phyloP scores from a whole-genome alignment of 1,140 invertebrate genomes.

The Littorina saxatilis region DNA sequence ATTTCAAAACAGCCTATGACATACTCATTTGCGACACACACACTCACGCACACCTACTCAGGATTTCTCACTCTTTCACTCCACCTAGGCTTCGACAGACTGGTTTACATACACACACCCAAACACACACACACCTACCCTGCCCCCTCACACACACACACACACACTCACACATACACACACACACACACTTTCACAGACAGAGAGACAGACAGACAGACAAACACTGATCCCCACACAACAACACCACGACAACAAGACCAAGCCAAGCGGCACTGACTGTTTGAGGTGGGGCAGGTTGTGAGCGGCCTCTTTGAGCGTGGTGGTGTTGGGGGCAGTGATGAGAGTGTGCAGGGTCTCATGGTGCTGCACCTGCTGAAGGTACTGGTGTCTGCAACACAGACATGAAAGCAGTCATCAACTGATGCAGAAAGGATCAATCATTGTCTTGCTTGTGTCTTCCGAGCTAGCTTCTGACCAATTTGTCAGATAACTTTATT shows the following conservation, averaged over 20 bases:
- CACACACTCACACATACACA: neutral
- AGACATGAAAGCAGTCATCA: neutral
- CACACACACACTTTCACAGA: neutral
- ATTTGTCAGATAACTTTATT: neutral
- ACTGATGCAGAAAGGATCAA: neutral
- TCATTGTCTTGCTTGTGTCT: no score
- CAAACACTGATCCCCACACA: neutral
- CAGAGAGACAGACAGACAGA: neutral
- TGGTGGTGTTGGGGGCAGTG: neutral
- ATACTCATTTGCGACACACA: neutral
- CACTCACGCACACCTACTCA: neutral
- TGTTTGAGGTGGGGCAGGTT: no score
- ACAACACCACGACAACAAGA: neutral
- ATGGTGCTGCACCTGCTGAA: conserved; percentile 23
- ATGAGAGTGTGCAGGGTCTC: neutral
- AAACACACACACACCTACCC: neutral
- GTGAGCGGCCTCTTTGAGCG: conserved; percentile 22
- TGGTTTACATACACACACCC: no score
- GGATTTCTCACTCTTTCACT: neutral
- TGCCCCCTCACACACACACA: neutral
- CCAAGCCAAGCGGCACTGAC: neutral
- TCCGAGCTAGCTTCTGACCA: neutral
- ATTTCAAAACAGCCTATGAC: no score
- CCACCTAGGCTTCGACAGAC: no score
- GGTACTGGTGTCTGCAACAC: conserved; percentile 19